A percentile compares a stretch with the other conserved stretches of the same genome.
Conservation (phyloP, 2,113 vertebrate species). For the Antechinus stuartii region DNA sequence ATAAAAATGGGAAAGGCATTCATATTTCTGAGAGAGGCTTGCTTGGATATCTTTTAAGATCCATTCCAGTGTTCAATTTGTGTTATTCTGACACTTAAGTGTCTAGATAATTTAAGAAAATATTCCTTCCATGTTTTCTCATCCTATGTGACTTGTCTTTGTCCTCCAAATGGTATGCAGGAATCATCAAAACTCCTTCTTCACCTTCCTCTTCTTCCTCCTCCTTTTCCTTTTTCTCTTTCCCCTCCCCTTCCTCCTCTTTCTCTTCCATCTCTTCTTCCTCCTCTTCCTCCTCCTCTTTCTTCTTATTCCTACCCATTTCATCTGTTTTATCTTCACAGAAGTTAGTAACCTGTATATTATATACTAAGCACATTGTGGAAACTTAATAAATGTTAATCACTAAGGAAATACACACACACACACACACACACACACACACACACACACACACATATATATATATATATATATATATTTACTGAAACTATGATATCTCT, state of each 20-base stretch:
- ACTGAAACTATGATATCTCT: too few species aligned
- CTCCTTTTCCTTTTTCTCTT: not conserved
- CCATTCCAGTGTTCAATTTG: too few species aligned
- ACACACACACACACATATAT: fast-evolving
- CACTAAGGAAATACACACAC: too few species aligned
- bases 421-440: too few species aligned
- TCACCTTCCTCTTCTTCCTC: not conserved
- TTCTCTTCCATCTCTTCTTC: not conserved
- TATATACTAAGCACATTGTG: not conserved
- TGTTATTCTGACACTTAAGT: too few species aligned
- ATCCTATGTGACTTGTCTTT: not conserved
- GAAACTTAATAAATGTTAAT: not conserved
- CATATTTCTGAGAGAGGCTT: not conserved
- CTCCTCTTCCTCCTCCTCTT: not conserved
- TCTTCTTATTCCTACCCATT: too few species aligned
- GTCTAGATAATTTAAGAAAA: not conserved
- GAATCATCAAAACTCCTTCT: not conserved
- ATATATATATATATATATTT: too few species aligned
- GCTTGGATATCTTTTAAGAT: not conserved
- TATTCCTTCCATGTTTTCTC: not conserved
- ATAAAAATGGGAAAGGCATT: too few species aligned
- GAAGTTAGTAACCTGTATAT: not conserved
- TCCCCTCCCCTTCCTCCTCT: too few species aligned
- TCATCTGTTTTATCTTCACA: not conserved
- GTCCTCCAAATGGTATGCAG: too few species aligned